Conservation (phyloP, 2,888 invertebrate genomes). For the Hypomecis atomaria region DNA sequence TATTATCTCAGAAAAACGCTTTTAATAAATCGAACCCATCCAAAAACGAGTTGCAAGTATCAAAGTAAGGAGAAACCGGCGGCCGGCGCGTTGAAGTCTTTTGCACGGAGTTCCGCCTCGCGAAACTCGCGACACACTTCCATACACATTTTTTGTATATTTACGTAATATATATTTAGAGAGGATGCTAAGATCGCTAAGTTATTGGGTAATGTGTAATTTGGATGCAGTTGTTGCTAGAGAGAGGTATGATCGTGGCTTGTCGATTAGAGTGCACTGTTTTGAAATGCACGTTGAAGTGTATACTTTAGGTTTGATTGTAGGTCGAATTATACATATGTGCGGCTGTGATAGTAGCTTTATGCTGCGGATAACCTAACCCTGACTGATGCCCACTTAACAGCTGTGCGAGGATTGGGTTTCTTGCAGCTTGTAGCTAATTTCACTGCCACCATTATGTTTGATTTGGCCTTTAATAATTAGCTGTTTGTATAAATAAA, state of each 20-base stretch:
- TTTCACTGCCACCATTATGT: too few species aligned
- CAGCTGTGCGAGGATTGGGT: too few species aligned
- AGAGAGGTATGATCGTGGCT: conserved; percentile 17
- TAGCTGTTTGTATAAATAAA: too few species aligned
- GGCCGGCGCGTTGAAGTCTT: conserved; percentile 30
- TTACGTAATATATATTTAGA: conserved; percentile 52
- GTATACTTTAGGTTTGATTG: too few species aligned
- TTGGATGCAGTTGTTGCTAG: conserved; percentile 34
- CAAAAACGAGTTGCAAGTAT: conserved; percentile 15
- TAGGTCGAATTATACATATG: too few species aligned
- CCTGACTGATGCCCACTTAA: too few species aligned
- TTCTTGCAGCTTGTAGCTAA: too few species aligned
- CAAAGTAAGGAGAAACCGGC: conserved; percentile 19
- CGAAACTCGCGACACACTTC: conserved; percentile 55
- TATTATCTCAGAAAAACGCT: not conserved
- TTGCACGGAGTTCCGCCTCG: conserved; percentile 47
- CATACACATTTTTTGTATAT: conserved; percentile 45
- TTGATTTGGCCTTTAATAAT: too few species aligned
- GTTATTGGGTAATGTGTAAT: conserved; percentile 50
- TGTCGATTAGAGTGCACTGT: conserved; percentile 33
- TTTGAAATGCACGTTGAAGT: conserved; percentile 4
- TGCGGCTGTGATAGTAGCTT: too few species aligned
- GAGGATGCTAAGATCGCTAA: conserved; percentile 44
- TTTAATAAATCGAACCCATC: conserved; percentile 12
- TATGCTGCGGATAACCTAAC: too few species aligned